phyloP scores from a whole-genome alignment of 2,888 invertebrate species.

The Clanis bilineata region DNA sequence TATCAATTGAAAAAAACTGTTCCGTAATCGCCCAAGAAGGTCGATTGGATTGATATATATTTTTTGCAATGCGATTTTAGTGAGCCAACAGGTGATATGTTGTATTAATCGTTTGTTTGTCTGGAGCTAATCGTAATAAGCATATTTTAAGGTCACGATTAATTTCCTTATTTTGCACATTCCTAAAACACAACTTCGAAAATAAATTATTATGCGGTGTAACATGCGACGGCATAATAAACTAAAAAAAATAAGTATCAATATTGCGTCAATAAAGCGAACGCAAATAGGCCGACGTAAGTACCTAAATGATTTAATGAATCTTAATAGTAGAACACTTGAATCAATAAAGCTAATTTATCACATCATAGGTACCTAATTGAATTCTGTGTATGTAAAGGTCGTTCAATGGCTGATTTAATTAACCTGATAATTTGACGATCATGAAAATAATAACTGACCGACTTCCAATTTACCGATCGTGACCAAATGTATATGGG shows the following conservation, averaged over 20 bases:
- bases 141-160: no score
- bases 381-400: neutral
- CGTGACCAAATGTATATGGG: no score
- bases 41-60: neutral
- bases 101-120: neutral
- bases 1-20: conserved; percentile 36
- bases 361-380: neutral
- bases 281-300: neutral
- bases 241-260: no score
- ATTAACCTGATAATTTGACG: neutral
- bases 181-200: no score
- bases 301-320: neutral
- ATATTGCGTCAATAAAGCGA: no score
- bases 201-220: no score
- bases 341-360: conserved; percentile 1
- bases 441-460: no score
- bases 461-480: no score
- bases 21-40: conserved; percentile 18
- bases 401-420: neutral
- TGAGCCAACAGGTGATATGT: neutral
- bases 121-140: no score
- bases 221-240: no score
- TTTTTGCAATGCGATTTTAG: neutral
- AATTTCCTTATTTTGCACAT: no score
- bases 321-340: conserved; percentile 13